Conservation (phyloP, 2,888 invertebrate species). For the Campaea margaritaria region DNA sequence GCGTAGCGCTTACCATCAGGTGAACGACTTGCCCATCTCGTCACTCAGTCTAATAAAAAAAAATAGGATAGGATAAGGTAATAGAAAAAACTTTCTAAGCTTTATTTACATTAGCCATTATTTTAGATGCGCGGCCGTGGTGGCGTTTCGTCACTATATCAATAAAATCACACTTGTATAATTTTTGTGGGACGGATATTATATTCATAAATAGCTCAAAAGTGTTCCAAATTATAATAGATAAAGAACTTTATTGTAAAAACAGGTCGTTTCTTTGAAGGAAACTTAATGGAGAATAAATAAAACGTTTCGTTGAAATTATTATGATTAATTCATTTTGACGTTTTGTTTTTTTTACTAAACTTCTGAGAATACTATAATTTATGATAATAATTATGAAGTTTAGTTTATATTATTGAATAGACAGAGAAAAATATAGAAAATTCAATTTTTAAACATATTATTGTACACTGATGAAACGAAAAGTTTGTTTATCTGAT, state of each 20-base stretch:
- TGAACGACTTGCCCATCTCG: too few relatives aligned
- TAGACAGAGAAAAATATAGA: too few relatives aligned
- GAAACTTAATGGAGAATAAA: not conserved
- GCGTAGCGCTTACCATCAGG: too few relatives aligned
- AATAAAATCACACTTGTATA: not conserved
- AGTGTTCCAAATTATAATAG: constrained; percentile 14
- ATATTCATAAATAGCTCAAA: constrained; percentile 26
- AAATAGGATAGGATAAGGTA: too few relatives aligned
- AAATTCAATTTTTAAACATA: too few relatives aligned
- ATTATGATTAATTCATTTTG: not conserved
- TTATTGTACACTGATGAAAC: too few relatives aligned
- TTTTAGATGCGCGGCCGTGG: not conserved
- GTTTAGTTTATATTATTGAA: too few relatives aligned
- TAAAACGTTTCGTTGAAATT: not conserved
- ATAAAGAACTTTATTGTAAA: constrained; percentile 11
- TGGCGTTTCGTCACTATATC: not conserved
- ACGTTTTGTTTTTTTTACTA: too few relatives aligned
- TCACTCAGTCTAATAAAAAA: too few relatives aligned
- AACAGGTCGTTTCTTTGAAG: constrained; percentile 24
- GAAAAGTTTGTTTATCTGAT: too few relatives aligned
- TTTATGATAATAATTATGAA: too few relatives aligned
- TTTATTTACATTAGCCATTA: not conserved
- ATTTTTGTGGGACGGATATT: constrained; percentile 12
- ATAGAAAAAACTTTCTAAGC: too few relatives aligned
- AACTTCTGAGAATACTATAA: not conserved